Evolutionary conservation across 2,113 vertebrate species (phyloP), one percentile per base, ranked within the genome.

Genomic region (Pelecanus crispus): DNA sequence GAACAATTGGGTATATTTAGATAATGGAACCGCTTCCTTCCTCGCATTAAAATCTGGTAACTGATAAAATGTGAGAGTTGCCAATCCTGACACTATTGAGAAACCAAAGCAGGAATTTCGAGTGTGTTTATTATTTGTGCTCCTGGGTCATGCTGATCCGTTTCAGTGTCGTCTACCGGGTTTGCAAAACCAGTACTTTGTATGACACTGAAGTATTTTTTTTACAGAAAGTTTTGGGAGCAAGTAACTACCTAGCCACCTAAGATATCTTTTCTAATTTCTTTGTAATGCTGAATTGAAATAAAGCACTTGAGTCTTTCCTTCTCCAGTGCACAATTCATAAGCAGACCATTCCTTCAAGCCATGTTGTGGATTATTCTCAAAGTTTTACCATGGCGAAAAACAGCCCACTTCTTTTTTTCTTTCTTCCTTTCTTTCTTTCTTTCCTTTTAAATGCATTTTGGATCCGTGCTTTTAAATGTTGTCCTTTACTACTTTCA

Each of bases 1-100:
- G 97, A 98, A 98, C 98, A 98, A 98, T 98, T 97, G 97, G 81
- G 97, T 97, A 98, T 98, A 98, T 98, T 98, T 98, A 98, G 98
- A 98, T 98, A 98, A 98, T 98, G 97, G 97, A 97, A 98, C 95
- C 67, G 97, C 97, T 98, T 98, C 98, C 98, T 98, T 98, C 98
- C 98, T 98, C 97, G 97, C 98, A 97, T 98, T 98, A 98, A 98
- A 98, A 98, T 98, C 98, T 98, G 98, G 97, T 97, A 97, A 98
- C 97, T 98, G 98, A 98, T 98, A 98, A 98, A 98, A 97, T 95
- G 95, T 97, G 96, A 50, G 92, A 93, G 92, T 95, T 97, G 95
- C 94, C 95, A 77, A 91, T 94, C 83, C 72, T 97, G 72, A 97
- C 97, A 97, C 96, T 90, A 63, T 36, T 87, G 92, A 94, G 79